Evolutionary conservation across 2,113 vertebrate species (phyloP).

Genomic region (Riparia riparia): DNA sequence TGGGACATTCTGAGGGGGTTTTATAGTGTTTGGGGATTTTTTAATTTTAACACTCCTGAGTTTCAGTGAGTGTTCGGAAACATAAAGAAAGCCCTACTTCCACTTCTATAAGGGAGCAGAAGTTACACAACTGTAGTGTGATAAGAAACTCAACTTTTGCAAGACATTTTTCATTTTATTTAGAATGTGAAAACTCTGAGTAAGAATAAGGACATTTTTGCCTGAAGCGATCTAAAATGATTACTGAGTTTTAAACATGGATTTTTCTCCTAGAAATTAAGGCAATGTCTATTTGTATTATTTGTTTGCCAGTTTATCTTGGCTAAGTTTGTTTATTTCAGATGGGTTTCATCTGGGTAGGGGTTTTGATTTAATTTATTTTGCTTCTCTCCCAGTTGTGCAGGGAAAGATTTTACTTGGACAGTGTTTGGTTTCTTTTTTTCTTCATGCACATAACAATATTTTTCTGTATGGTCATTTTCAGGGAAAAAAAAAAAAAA

Average conservation of each 20-base stretch:
- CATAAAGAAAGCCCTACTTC: neutral
- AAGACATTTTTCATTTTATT: neutral
- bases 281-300: neutral
- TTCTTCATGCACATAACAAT: neutral
- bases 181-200: neutral
- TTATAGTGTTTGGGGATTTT: neutral
- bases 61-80: neutral
- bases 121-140: neutral
- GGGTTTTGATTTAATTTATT: neutral
- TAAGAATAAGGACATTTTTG: neutral
- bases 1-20: neutral
- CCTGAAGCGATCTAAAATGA: neutral
- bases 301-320: neutral
- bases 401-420: neutral
- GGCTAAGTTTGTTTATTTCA: neutral
- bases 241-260: neutral
- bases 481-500: neutral
- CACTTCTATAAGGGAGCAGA: neutral
- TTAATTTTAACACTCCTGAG: neutral
- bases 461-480: constrained; percentile 7
- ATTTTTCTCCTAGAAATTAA: neutral
- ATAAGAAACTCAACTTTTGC: neutral
- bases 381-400: neutral
- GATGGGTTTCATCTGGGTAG: neutral
- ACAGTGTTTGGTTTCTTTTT: neutral